phyloP scores from a whole-genome alignment of 2,797 vertebrate genomes.

The Chrysolophus pictus region DNA sequence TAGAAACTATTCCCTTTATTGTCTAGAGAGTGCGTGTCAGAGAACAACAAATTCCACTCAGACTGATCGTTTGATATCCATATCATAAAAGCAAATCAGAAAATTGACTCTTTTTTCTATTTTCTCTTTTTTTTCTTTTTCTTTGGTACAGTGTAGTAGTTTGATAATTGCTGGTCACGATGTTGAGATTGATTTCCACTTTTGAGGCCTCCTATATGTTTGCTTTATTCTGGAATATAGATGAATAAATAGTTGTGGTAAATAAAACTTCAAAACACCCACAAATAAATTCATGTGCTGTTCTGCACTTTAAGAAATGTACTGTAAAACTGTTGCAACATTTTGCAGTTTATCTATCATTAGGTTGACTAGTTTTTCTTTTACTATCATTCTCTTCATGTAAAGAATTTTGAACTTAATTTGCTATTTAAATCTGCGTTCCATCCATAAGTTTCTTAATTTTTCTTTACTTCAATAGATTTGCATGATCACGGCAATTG shows the following conservation, averaged over 20 bases:
- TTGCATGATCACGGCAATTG: rapidly evolving
- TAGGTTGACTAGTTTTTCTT: neutral
- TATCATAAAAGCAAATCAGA: neutral
- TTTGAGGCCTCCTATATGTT: neutral
- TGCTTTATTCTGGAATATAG: neutral
- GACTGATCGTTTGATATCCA: neutral
- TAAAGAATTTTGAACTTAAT: neutral
- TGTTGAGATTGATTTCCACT: neutral
- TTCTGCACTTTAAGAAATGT: neutral
- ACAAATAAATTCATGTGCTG: neutral
- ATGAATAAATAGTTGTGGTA: neutral
- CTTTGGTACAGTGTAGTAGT: too few species aligned
- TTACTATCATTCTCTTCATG: neutral
- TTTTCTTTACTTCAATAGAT: neutral
- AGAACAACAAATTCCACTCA: constrained; percentile 3
- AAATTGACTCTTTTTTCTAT: neutral
- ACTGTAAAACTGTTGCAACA: neutral
- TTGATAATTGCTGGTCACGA: too few species aligned
- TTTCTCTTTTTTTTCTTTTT: too few species aligned
- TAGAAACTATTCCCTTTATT: constrained; percentile 34
- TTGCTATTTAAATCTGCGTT: neutral
- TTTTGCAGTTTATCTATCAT: neutral
- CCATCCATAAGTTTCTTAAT: neutral
- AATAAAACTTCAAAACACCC: neutral
- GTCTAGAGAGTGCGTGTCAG: neutral